These are phyloP conservation scores for Allolobophora icterica DNA, from an alignment of 2,888 invertebrate species.

Conservation along the genomic window DNA sequence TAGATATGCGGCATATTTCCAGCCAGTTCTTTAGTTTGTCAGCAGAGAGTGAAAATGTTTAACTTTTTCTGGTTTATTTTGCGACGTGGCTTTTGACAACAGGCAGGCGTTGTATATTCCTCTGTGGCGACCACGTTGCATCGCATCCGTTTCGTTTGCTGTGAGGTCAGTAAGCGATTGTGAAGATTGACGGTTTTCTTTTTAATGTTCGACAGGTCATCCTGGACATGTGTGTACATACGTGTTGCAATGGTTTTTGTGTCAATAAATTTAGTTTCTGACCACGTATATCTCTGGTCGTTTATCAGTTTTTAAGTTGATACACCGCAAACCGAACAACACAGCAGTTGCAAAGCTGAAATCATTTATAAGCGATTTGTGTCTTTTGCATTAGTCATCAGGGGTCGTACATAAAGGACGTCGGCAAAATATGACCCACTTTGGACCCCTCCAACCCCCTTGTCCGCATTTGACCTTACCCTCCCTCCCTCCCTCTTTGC, in stretches of 20 bases:
- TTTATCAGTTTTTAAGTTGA: not conserved
- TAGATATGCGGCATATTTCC: not conserved
- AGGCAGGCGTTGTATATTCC: not conserved
- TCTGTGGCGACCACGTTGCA: not conserved
- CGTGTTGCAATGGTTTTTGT: constrained; percentile 3
- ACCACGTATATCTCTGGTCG: not conserved
- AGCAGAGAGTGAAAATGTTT: not conserved
- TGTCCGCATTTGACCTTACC: too few species aligned
- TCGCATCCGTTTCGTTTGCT: not conserved
- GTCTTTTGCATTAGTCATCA: too few species aligned
- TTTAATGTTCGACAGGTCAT: not conserved
- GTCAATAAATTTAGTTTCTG: constrained; percentile 17
- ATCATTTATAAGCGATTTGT: too few species aligned
- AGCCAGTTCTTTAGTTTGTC: not conserved
- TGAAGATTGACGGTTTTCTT: not conserved
- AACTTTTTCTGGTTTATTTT: not conserved
- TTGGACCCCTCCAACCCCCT: too few species aligned
- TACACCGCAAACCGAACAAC: too few species aligned
- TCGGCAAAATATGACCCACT: too few species aligned
- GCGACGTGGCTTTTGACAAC: not conserved
- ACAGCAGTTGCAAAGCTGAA: too few species aligned
- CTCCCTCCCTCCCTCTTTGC: too few species aligned
- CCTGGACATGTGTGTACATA: not conserved
- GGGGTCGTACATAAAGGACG: too few species aligned
- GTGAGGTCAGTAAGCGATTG: not conserved